Conservation (phyloP, 2,797 vertebrate species). For the Thripadectes ignobilis region DNA sequence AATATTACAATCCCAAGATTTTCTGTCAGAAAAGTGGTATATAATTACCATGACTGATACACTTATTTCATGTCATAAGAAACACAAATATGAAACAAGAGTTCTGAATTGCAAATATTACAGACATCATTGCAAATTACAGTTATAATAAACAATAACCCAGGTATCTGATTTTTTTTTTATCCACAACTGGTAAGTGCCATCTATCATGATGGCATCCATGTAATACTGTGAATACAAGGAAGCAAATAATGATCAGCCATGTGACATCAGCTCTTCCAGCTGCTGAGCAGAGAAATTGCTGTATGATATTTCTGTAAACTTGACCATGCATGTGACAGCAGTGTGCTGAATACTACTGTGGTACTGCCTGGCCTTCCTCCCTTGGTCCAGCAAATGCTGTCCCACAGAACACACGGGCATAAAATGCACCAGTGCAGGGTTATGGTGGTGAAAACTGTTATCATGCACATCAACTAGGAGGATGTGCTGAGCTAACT, state of each 20-base stretch:
- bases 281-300: neutral
- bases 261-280: neutral
- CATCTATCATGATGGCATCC: neutral
- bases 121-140: neutral
- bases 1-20: neutral
- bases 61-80: neutral
- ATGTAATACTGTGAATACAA: neutral
- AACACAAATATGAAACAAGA: neutral
- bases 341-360: neutral
- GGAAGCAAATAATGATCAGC: neutral
- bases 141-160: neutral
- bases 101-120: neutral
- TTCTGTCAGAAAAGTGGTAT: neutral
- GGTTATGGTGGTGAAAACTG: neutral
- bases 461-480: fast-evolving
- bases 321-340: neutral
- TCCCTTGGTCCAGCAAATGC: neutral
- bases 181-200: neutral
- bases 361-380: neutral
- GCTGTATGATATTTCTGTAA: neutral
- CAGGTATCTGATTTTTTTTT: neutral
- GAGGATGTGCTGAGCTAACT: neutral
- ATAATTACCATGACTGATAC: neutral
- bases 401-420: neutral
- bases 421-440: neutral